phyloP scores from a whole-genome alignment of 2,113 vertebrate species.

The Cnemophilus loriae region DNA sequence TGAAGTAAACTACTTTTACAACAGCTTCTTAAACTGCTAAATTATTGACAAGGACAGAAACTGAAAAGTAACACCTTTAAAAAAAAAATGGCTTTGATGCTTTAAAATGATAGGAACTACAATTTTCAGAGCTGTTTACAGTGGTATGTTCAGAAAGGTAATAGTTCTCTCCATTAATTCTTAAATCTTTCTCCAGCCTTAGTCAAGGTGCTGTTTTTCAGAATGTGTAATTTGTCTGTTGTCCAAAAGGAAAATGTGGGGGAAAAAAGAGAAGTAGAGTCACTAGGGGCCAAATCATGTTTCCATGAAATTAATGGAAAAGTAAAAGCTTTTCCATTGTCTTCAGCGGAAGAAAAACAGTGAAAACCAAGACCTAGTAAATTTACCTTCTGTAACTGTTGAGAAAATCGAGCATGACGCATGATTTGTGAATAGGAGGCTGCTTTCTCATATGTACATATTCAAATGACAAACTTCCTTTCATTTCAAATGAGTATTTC shows the following conservation, averaged over 20 bases:
- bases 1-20: neutral
- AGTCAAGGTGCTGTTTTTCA: neutral
- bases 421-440: neutral
- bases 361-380: neutral
- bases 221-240: neutral
- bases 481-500: neutral
- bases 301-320: neutral
- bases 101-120: neutral
- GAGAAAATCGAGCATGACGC: neutral
- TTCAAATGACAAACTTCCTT: neutral
- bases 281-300: neutral
- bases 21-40: slow-evolving; percentile 4
- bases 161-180: neutral
- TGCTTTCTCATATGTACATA: neutral
- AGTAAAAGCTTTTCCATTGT: neutral
- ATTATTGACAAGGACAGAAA: neutral
- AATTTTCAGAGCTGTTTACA: neutral
- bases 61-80: neutral
- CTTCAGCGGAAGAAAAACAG: neutral
- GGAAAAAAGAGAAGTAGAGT: neutral
- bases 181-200: neutral
- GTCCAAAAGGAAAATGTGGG: neutral
- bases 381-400: neutral
- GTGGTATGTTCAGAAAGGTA: neutral
- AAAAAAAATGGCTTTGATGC: neutral